Evolutionary conservation across 2,888 invertebrate species (phyloP).

Genomic region (Callimorpha dominula): DNA sequence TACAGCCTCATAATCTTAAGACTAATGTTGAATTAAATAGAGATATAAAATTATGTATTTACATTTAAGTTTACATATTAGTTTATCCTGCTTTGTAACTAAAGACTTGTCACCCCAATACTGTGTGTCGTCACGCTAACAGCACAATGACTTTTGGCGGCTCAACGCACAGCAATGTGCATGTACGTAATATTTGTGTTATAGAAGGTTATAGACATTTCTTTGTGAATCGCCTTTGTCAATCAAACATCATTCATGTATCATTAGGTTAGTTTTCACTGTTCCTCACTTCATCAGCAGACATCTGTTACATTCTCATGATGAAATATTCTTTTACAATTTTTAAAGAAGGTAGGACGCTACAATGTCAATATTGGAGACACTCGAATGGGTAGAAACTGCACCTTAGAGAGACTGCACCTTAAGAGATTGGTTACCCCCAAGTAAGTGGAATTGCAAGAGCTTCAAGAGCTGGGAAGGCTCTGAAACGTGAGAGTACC

Average conservation of each 20-base stretch:
- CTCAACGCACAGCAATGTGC: conserved; percentile 48
- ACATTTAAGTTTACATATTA: no score
- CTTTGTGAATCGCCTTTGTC: neutral
- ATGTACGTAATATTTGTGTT: conserved; percentile 23
- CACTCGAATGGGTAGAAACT: no score
- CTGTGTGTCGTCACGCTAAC: conserved; percentile 47
- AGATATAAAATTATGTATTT: no score
- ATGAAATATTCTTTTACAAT: neutral
- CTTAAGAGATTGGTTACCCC: no score
- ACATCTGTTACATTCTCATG: neutral
- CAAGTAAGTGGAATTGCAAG: neutral
- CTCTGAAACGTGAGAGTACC: neutral
- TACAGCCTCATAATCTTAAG: no score
- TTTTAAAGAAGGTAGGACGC: neutral
- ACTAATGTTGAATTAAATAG: no score
- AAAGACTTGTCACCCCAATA: conserved; percentile 32
- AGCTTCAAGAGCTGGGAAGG: neutral
- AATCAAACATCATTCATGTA: neutral
- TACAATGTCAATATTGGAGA: no score
- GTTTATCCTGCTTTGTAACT: neutral
- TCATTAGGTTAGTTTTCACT: neutral
- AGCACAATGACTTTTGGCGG: conserved; percentile 58
- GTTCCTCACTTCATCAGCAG: neutral
- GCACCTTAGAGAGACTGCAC: no score
- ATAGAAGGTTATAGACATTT: conserved; percentile 10